Evolutionary conservation across 2,888 invertebrate genomes (phyloP).

Genomic region (Diplolepis rosae): DNA sequence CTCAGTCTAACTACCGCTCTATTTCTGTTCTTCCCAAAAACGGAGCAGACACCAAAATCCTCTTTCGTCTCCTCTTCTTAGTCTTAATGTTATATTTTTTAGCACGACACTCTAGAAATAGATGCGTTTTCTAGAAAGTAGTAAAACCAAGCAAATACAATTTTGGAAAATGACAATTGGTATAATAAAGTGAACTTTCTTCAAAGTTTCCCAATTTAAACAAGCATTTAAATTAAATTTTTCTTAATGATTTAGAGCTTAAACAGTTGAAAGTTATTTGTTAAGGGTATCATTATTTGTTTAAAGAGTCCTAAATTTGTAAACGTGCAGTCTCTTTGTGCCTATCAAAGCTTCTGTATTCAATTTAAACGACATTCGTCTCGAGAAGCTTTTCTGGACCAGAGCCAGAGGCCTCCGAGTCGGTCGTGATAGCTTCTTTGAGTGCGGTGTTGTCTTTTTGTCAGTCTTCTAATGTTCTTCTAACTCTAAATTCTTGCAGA

Average conservation of each 20-base stretch:
- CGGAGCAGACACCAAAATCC: slow-evolving; percentile 41
- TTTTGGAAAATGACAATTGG: background rate
- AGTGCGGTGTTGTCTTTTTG: slow-evolving; percentile 4
- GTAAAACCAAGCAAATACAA: background rate
- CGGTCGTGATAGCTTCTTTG: slow-evolving; percentile 6
- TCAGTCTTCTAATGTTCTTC: slow-evolving; percentile 5
- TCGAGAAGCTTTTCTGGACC: slow-evolving; percentile 9
- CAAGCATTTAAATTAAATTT: too few species aligned
- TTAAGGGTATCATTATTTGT: too few species aligned
- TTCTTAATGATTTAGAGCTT: too few species aligned
- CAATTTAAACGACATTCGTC: slow-evolving; percentile 13
- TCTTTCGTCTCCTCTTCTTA: background rate
- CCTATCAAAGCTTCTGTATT: slow-evolving; percentile 11
- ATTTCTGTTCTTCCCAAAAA: slow-evolving; percentile 70
- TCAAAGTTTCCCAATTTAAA: too few species aligned
- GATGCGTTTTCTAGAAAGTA: background rate
- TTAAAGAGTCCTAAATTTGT: too few species aligned
- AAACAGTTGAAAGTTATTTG: too few species aligned
- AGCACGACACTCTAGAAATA: background rate
- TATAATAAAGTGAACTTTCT: too few species aligned
- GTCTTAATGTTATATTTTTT: background rate
- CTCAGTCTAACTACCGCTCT: slow-evolving; percentile 54
- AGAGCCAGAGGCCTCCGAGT: slow-evolving; percentile 7
- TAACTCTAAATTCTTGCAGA: slow-evolving; percentile 50
- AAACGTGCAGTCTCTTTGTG: background rate